These are phyloP conservation scores for Holothuria scabra DNA, from an alignment of 53 echinoderm and acorn worm species.

Conservation along the genomic window DNA sequence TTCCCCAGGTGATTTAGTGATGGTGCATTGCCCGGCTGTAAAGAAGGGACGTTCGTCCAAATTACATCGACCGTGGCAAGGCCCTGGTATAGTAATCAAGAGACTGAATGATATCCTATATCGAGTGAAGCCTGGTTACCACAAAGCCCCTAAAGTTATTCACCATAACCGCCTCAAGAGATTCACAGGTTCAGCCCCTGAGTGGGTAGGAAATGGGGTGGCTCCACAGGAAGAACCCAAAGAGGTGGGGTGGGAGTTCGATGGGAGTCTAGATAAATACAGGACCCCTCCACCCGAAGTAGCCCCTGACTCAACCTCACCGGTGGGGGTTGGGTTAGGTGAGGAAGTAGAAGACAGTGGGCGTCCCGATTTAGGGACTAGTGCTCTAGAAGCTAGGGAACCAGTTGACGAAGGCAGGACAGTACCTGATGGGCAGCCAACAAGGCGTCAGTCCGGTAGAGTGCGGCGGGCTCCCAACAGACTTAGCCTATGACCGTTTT, in stretches of 20 bases:
- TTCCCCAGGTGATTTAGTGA: neutral
- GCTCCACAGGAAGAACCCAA: neutral
- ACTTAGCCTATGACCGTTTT: too few species aligned
- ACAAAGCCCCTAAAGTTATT: slow-evolving; percentile 3
- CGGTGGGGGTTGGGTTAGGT: too few species aligned
- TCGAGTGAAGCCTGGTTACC: slow-evolving; percentile 4
- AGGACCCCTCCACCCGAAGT: too few species aligned
- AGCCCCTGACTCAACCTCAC: too few species aligned
- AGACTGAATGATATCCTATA: slow-evolving; percentile 9
- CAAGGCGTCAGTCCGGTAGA: too few species aligned
- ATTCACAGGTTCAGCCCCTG: neutral
- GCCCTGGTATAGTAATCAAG: slow-evolving; percentile 1
- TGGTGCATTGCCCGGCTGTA: neutral
- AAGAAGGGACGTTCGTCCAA: neutral
- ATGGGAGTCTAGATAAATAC: too few species aligned
- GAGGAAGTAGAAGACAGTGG: too few species aligned
- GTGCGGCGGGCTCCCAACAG: too few species aligned
- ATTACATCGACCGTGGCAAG: slow-evolving; percentile 10
- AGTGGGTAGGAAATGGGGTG: neutral
- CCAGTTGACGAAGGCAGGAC: too few species aligned
- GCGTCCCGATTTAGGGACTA: too few species aligned
- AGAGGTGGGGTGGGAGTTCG: neutral
- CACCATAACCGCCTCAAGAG: slow-evolving; percentile 6
- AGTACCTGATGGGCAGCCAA: too few species aligned
- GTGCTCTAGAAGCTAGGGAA: too few species aligned